phyloP scores from a whole-genome alignment of 2,888 invertebrate genomes.

The Resseliella maxima region DNA sequence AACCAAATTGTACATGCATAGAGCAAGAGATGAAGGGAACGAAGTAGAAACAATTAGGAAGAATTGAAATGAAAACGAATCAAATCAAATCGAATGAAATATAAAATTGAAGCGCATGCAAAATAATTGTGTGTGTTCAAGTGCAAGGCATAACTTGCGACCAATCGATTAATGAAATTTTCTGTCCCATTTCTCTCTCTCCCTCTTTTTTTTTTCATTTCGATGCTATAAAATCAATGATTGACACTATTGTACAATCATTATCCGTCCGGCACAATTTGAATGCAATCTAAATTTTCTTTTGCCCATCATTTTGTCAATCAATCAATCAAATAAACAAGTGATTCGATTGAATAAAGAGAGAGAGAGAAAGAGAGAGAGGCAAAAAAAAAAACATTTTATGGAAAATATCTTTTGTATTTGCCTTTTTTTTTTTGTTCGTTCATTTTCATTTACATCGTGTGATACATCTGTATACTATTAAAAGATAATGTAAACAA shows the following conservation, averaged over 20 bases:
- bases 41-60: slow-evolving; percentile 14
- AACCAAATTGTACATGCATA: no score
- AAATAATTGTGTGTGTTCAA: slow-evolving; percentile 14
- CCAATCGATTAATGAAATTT: slow-evolving; percentile 20
- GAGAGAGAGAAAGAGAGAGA: neutral
- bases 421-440: neutral
- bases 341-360: neutral
- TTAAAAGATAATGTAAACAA: slow-evolving; percentile 18
- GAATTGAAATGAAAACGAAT: slow-evolving; percentile 19
- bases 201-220: neutral
- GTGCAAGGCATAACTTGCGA: slow-evolving; percentile 4
- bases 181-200: neutral
- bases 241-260: slow-evolving; percentile 36
- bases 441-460: neutral
- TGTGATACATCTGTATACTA: neutral
- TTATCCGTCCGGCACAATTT: slow-evolving; percentile 20
- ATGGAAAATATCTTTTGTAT: slow-evolving; percentile 1
- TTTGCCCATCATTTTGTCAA: slow-evolving; percentile 41
- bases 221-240: slow-evolving; percentile 25
- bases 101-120: slow-evolving; percentile 49
- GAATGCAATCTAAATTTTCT: slow-evolving; percentile 38
- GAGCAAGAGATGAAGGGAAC: neutral
- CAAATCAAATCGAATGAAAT: slow-evolving; percentile 39
- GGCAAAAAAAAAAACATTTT: neutral
- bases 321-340: slow-evolving; percentile 55